phyloP scores from a whole-genome alignment of 1,140 invertebrate species.

The Eumeta japonica region DNA sequence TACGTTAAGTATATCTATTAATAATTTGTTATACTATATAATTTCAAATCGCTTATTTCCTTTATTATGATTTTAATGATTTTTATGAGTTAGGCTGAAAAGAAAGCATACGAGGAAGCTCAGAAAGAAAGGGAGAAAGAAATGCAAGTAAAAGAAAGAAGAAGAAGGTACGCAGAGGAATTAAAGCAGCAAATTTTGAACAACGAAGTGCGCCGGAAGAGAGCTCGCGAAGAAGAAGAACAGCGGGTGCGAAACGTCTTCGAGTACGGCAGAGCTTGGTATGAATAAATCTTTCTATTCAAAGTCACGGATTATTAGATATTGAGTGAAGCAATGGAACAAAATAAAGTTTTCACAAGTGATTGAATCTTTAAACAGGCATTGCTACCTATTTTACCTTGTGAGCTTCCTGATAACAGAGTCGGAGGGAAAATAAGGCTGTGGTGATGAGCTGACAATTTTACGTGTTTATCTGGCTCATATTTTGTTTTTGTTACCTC shows the following conservation, averaged over 20 bases:
- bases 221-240: constrained; percentile 18
- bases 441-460: no score
- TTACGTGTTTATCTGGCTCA: no score
- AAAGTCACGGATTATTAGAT: background rate
- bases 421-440: no score
- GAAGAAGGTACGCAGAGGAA: constrained; percentile 19
- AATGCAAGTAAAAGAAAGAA: constrained; percentile 19
- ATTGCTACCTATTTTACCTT: no score
- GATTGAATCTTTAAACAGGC: no score
- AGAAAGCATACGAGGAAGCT: constrained; percentile 19
- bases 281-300: constrained; percentile 1
- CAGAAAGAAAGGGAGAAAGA: constrained; percentile 27
- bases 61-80: background rate
- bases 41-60: background rate
- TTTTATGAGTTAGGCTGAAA: constrained; percentile 20
- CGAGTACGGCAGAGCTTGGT: constrained; percentile 24
- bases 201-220: constrained; percentile 15
- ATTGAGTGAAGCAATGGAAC: background rate
- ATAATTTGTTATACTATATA: background rate
- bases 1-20: constrained; percentile 11
- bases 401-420: no score
- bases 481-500: no score
- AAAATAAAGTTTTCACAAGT: no score
- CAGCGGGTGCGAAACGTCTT: constrained; percentile 15
- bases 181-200: constrained; percentile 27